These are phyloP conservation scores for Cyclura pinguis DNA, from an alignment of 2,797 vertebrate genomes.

Conservation along the genomic window DNA sequence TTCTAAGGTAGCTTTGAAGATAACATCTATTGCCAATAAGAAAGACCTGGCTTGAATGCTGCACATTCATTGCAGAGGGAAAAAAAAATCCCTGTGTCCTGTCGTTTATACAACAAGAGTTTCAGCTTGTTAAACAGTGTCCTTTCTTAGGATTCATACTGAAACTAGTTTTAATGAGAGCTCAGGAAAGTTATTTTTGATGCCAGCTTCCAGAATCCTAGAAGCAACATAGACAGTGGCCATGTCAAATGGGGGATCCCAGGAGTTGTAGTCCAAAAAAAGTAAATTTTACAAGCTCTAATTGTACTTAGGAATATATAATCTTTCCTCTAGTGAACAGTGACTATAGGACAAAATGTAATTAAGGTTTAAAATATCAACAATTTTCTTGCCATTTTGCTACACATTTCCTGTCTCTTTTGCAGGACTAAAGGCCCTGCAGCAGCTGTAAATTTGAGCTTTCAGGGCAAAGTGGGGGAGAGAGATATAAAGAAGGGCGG, in stretches of 20 bases:
- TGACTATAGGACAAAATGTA: not conserved
- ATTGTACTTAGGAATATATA: not conserved
- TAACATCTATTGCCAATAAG: not conserved
- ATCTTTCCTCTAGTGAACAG: not conserved
- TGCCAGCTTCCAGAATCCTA: no score
- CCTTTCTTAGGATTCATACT: not conserved
- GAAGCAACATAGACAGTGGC: no score
- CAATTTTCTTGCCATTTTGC: not conserved
- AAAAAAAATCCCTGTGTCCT: not conserved
- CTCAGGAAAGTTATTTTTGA: no score
- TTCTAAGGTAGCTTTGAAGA: not conserved
- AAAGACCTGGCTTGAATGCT: not conserved
- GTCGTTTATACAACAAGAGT: not conserved
- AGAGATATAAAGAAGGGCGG: not conserved
- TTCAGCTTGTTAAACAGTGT: not conserved
- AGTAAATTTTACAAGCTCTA: not conserved
- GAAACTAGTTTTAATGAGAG: no score
- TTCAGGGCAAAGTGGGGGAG: not conserved
- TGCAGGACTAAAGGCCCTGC: not conserved
- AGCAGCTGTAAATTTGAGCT: not conserved
- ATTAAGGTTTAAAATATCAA: not conserved
- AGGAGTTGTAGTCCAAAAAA: no score
- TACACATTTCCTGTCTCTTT: not conserved
- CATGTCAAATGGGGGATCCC: no score
- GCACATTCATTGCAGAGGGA: not conserved